Evolutionary conservation across 2,797 vertebrate species (phyloP), one percentile per base, ranked within the genome.

Genomic region (Coendou prehensilis): DNA sequence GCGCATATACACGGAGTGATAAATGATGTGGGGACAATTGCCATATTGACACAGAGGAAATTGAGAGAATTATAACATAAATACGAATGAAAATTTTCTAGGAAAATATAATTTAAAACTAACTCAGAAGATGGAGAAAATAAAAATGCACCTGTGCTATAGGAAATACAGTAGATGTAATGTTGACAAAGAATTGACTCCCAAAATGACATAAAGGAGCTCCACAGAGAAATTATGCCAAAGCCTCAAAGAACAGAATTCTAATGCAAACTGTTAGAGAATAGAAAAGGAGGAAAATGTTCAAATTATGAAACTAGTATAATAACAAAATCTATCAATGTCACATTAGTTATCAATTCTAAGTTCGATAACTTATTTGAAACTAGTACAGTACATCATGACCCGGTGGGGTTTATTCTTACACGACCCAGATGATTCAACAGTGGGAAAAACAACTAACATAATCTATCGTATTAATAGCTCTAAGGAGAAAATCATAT

Each of bases 321-420:
- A 52, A 47, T 57, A 67, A 52, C n/a, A 54, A 80, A 87, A 67
- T 79, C n/a, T 67, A 57, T 47, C 52, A 50, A 15, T 33, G 61
- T 96, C n/a, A 61, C 5, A 13, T 52, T 54, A 14, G 2, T 56
- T 50, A 64, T 61, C 71, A 84, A 83, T 67, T 87, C 37, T 41
- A 67, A 83, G 83, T n/a, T 75, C 80, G 73, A 69, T 67, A 93
- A n/a, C 28, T 88, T 64, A 83, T 41, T 85, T 89, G 64, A 91
- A 81, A 96, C 33, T 54, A 78, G 91, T 73, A 73, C 10, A 45
- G 41, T 33, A 33, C 26, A 57, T 86, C 41, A 50, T 75, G 50
- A 87, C 75, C 59, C n/a, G 33, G 47, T 84, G 11, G 23, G n/a
- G 18, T 78, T 82, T 56, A 50, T 91, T 78, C 67, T 47, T 67